A percentile compares a stretch with the other conserved stretches of the same genome.
Conservation (phyloP, 2,797 vertebrate genomes). For the Cossypha dichroa region DNA sequence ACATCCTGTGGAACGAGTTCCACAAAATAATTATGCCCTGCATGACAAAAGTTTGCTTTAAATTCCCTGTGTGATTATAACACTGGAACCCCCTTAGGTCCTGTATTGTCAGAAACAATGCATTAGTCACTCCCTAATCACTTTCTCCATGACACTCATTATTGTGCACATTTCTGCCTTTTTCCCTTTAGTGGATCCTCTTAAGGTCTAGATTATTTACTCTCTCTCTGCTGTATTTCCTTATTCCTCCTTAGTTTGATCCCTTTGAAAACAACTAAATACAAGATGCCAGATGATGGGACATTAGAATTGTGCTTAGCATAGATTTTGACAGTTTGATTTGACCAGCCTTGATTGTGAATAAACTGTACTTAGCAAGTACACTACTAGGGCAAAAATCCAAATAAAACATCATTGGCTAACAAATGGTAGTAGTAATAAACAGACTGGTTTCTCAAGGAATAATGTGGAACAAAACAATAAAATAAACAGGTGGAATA, state of each 20-base stretch:
- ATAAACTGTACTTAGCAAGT: background rate
- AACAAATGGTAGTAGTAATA: background rate
- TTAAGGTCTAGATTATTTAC: background rate
- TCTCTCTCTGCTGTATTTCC: background rate
- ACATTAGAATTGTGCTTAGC: background rate
- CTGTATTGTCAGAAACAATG: conserved; percentile 48
- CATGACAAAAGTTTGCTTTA: conserved; percentile 52
- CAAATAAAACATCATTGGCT: background rate
- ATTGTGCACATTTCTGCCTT: conserved; percentile 1
- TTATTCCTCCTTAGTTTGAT: background rate
- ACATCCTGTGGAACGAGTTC: conserved; percentile 24
- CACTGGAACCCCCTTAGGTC: conserved; percentile 42
- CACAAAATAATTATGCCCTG: conserved; percentile 64
- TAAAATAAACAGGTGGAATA: background rate
- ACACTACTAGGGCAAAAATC: background rate
- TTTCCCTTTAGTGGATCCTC: conserved; percentile 2
- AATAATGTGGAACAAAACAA: background rate
- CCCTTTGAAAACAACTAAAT: background rate
- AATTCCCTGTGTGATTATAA: conserved; percentile 8
- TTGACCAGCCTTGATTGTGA: background rate
- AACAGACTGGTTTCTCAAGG: background rate
- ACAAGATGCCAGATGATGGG: background rate
- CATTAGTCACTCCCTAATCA: conserved; percentile 53
- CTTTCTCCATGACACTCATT: conserved; percentile 41
- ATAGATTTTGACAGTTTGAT: background rate